These are phyloP conservation scores for Epinotia bilunana DNA, from an alignment of 2,888 invertebrate genomes.

Conservation along the genomic window DNA sequence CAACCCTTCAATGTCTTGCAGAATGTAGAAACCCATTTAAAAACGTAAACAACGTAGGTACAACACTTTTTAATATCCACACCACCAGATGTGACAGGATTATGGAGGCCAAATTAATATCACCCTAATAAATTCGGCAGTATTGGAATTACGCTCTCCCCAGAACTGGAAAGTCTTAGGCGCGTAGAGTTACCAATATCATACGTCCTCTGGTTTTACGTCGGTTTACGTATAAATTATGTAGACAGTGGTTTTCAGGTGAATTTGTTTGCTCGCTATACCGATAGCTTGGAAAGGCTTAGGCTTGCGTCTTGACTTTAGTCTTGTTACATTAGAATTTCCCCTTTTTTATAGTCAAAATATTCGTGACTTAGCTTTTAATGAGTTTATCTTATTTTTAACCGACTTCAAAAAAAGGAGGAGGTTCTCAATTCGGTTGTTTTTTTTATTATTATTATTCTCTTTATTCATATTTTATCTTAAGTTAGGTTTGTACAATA, in stretches of 20 bases:
- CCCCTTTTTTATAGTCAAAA: not conserved
- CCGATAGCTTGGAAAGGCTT: not conserved
- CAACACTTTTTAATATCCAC: constrained; percentile 21
- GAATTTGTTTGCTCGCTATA: not conserved
- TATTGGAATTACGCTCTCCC: constrained; percentile 1
- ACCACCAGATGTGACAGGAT: constrained; percentile 17
- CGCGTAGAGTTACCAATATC: no score
- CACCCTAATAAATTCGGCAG: constrained; percentile 13
- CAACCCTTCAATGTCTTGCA: no score
- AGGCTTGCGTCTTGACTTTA: not conserved
- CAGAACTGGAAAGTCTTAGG: not conserved
- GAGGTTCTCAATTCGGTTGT: no score
- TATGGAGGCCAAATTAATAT: constrained; percentile 19
- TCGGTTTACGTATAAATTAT: constrained; percentile 8
- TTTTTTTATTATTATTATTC: no score
- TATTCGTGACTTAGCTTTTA: no score
- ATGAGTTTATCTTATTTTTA: no score
- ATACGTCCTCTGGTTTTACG: not conserved
- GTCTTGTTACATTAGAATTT: not conserved
- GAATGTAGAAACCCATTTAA: not conserved
- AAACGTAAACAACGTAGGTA: constrained; percentile 4
- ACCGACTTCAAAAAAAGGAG: no score
- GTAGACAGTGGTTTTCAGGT: constrained; percentile 16
- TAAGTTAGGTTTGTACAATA: no score
- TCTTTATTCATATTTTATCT: no score